Percentiles rank a stretch among this genome's conserved stretches.
Evolutionary conservation across 1,140 invertebrate species (phyloP).

Genomic region (Megalopta genalis): DNA sequence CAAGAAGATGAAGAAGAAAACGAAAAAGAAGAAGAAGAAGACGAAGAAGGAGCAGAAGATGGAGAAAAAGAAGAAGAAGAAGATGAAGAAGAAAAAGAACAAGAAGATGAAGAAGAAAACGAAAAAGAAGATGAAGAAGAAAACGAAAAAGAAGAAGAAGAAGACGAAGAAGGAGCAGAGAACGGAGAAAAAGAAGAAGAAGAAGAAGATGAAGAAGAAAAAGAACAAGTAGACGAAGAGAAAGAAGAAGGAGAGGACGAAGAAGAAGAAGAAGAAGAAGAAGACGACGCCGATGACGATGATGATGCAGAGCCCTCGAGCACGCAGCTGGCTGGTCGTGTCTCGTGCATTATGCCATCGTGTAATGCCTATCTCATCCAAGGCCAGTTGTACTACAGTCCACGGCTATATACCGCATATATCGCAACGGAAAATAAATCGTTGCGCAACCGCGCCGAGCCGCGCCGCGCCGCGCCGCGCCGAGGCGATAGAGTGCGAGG

Average conservation of each 20-base stretch:
- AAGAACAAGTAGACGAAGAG: constrained; percentile 12
- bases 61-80: too few relatives aligned
- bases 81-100: constrained; percentile 27
- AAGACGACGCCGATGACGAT: constrained; percentile 51
- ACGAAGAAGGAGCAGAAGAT: too few relatives aligned
- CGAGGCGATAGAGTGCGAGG: constrained; percentile 70
- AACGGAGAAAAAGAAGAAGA: background rate
- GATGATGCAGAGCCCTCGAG: constrained; percentile 61
- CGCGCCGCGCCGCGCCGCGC: too few relatives aligned
- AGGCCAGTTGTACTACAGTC: constrained; percentile 77
- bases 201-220: constrained; percentile 10
- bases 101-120: too few relatives aligned
- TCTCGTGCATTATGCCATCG: constrained; percentile 76
- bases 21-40: constrained; percentile 21
- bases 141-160: background rate
- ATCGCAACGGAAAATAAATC: constrained; percentile 76
- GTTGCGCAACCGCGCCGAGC: constrained; percentile 73
- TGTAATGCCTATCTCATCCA: constrained; percentile 75
- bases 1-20: too few relatives aligned
- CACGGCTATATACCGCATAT: constrained; percentile 59
- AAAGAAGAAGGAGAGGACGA: constrained; percentile 10
- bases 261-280: constrained; percentile 25
- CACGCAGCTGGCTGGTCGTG: constrained; percentile 62
- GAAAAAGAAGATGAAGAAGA: too few relatives aligned
- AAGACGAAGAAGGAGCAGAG: background rate